phyloP scores from a whole-genome alignment of 1,140 invertebrate species.

The Drosophila pruinosa region DNA sequence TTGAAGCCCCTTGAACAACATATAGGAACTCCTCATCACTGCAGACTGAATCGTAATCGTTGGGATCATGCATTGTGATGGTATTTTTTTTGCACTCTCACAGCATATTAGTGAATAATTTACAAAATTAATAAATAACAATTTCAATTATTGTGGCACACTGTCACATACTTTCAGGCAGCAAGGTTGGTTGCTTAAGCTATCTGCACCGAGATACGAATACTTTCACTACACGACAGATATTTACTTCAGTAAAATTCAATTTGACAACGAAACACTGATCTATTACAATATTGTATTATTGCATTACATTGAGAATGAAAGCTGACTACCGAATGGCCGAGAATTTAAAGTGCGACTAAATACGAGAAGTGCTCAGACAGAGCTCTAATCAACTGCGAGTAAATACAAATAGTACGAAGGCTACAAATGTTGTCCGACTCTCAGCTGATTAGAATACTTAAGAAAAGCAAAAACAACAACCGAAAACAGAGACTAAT shows the following conservation, averaged over 20 bases:
- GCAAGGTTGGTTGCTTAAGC: background rate
- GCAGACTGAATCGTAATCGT: constrained; percentile 66
- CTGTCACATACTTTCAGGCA: constrained; percentile 60
- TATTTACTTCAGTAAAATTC: background rate
- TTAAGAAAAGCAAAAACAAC: background rate
- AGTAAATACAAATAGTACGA: constrained; percentile 59
- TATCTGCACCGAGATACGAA: background rate
- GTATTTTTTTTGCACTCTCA: background rate
- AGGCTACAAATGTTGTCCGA: constrained; percentile 61
- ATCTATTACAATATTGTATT: background rate
- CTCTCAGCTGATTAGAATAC: constrained; percentile 67
- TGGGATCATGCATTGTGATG: constrained; percentile 58
- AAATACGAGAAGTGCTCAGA: constrained; percentile 39
- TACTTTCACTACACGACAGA: background rate
- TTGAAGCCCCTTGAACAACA: constrained; percentile 47
- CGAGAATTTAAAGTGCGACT: constrained; percentile 59
- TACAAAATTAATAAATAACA: background rate
- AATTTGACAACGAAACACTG: background rate
- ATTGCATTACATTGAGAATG: background rate
- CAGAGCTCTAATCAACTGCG: constrained; percentile 56
- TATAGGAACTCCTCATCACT: constrained; percentile 57
- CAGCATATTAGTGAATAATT: background rate
- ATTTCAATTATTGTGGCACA: background rate
- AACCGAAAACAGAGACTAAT: constrained; percentile 20
- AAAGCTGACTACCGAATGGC: constrained; percentile 45